Evolutionary conservation across 1,140 invertebrate genomes (phyloP), one percentile per base, ranked within the genome.

Genomic region (Zaprionus vittiger): DNA sequence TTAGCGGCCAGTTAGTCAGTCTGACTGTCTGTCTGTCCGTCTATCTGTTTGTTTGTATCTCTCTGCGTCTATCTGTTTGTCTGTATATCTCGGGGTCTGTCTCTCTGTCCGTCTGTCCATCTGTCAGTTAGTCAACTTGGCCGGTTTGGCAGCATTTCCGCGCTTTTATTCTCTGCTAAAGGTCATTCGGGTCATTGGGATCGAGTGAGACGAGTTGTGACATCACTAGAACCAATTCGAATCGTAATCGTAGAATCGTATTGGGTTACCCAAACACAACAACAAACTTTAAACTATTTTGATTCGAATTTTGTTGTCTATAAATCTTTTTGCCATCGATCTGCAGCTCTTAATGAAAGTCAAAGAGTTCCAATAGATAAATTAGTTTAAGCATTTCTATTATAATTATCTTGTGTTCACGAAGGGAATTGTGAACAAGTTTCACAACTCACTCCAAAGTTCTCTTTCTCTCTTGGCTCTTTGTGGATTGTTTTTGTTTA

Each of bases 71-170:
- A 0, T 26, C 26, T 7, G n/a, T 47, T 5, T n/a, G 14, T 14
- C 12, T 47, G 17, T 26, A 1, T 26, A 0, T 26, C 24, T 26
- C 24, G 24, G 24, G 24, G 4, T 20, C 17, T 47, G n/a, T 47
- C 44, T 20, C n/a, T 47, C 17, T 2, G 26, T 9, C 47, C 0
- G 47, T 14, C 47, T 5, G 47, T 22, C 22, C 9, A 11, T 52
- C 47, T 52, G 20, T 22, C 57, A 54, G 24, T 64, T 38, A 64
- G 9, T 71, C 52, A 69, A 34, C 31, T 37, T 71, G 60, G 80
- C 83, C 83, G 81, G 83, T 87, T 87, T 89, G 84, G 85, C 83
- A 81, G 81, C 83, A 83, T 87, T 89, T 87, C 84, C 84, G 82
- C 72, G 80, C 28, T 80, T 34, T 34, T 11, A 11, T 34, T 34